These are phyloP conservation scores for Naso thynnoides DNA, from an alignment of 2,797 vertebrate species.

Conservation along the genomic window DNA sequence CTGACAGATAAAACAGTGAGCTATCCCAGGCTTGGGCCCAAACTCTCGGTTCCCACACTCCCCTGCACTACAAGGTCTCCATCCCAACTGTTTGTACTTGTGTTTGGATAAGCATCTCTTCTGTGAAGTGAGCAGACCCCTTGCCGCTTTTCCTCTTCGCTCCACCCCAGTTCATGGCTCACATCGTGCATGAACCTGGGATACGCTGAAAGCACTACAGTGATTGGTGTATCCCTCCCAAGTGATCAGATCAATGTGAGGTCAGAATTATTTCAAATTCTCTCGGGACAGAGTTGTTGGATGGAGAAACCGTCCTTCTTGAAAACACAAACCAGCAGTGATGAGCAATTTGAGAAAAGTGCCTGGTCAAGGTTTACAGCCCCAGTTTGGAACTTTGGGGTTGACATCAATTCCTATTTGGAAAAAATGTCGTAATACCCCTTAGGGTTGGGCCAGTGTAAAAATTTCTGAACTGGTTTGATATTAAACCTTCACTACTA, in stretches of 20 bases:
- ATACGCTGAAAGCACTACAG: constrained; percentile 15
- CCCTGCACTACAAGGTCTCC: constrained; percentile 42
- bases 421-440: too few relatives aligned
- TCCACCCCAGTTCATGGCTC: constrained; percentile 34
- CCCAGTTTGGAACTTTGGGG: too few relatives aligned
- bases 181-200: constrained; percentile 1
- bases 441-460: too few relatives aligned
- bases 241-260: constrained; percentile 16
- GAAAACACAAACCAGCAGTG: neutral
- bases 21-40: constrained; percentile 40
- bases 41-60: constrained; percentile 65
- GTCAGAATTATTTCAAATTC: neutral
- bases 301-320: neutral
- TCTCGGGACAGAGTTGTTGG: neutral
- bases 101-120: constrained; percentile 70
- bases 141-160: constrained; percentile 45
- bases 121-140: constrained; percentile 66
- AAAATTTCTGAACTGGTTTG: too few relatives aligned
- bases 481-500: too few relatives aligned
- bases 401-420: too few relatives aligned
- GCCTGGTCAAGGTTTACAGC: too few relatives aligned
- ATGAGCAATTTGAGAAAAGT: neutral
- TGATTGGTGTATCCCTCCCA: neutral
- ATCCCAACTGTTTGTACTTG: constrained; percentile 58
- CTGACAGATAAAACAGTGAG: constrained; percentile 64